phyloP scores from a whole-genome alignment of 92 coral and sea anemone species.

The Parazoanthus atlanticus region DNA sequence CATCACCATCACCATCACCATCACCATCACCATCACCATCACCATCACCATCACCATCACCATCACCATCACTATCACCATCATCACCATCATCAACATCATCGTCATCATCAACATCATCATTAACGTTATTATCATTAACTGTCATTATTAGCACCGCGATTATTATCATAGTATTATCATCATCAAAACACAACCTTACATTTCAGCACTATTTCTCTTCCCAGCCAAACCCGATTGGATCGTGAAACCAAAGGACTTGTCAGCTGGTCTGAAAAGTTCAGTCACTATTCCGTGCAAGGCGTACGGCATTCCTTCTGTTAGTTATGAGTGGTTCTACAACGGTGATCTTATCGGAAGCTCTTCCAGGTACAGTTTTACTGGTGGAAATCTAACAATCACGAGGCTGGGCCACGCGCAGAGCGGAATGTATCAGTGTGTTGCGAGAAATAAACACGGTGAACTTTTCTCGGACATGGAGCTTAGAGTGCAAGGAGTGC shows the following conservation, averaged over 20 bases:
- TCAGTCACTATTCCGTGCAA: conserved; percentile 72
- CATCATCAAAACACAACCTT: not conserved
- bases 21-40: not conserved
- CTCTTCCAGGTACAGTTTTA: conserved; percentile 58
- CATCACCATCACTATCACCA: not conserved
- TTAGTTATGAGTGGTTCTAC: conserved; percentile 74
- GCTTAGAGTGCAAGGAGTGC: conserved; percentile 71
- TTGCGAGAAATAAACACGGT: conserved; percentile 76
- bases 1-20: not conserved
- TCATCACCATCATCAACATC: too few relatives aligned
- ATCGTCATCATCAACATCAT: too few relatives aligned
- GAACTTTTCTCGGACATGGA: conserved; percentile 71
- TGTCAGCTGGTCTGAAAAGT: conserved; percentile 70
- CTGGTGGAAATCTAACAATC: conserved; percentile 73
- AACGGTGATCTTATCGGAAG: conserved; percentile 66
- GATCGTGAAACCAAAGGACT: conserved; percentile 74
- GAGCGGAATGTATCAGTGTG: conserved; percentile 94
- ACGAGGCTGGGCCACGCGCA: conserved; percentile 52
- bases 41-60: not conserved
- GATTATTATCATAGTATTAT: not conserved
- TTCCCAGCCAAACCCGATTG: conserved; percentile 87
- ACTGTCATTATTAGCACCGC: too few relatives aligned
- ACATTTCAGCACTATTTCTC: not conserved
- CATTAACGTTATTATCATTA: not conserved
- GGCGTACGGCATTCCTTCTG: conserved; percentile 79